Evolutionary conservation across 2,113 vertebrate genomes (phyloP).

Genomic region (Clarias gariepinus): DNA sequence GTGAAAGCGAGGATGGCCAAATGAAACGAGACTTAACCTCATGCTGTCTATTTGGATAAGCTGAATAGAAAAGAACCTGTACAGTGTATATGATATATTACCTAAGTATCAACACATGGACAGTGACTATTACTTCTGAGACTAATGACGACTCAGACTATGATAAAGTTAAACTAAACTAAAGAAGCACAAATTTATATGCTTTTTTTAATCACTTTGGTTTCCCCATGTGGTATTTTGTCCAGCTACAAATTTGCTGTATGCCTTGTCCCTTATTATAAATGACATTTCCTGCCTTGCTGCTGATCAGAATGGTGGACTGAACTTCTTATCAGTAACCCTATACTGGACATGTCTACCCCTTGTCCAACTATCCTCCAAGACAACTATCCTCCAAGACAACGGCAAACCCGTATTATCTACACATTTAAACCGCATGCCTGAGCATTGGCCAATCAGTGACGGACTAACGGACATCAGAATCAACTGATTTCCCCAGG

Average conservation of each 20-base stretch:
- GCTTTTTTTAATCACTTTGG: slow-evolving; percentile 61
- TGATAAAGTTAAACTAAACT: slow-evolving; percentile 69
- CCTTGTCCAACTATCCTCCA: not conserved
- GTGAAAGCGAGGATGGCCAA: slow-evolving; percentile 47
- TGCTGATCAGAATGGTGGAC: slow-evolving; percentile 35
- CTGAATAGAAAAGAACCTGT: slow-evolving; percentile 67
- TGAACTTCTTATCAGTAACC: slow-evolving; percentile 17
- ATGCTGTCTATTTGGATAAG: slow-evolving; percentile 38
- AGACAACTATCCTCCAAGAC: slow-evolving; percentile 5
- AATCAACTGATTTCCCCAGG: not conserved
- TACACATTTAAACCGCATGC: slow-evolving; percentile 34
- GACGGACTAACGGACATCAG: not conserved
- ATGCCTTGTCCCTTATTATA: slow-evolving; percentile 46
- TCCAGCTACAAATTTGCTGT: slow-evolving; percentile 58
- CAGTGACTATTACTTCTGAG: slow-evolving; percentile 62
- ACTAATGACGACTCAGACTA: slow-evolving; percentile 43
- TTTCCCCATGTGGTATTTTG: slow-evolving; percentile 67
- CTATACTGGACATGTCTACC: not conserved
- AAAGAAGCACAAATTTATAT: slow-evolving; percentile 83
- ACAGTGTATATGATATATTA: slow-evolving; percentile 77
- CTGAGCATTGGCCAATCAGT: not conserved
- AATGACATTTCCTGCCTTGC: slow-evolving; percentile 34
- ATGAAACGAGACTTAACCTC: slow-evolving; percentile 38
- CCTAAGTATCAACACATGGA: slow-evolving; percentile 64
- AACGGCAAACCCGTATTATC: slow-evolving; percentile 2